Percentiles rank a stretch among this genome's conserved stretches.
phyloP scores from a whole-genome alignment of 1,140 invertebrate species.

The Parasteatoda tepidariorum region DNA sequence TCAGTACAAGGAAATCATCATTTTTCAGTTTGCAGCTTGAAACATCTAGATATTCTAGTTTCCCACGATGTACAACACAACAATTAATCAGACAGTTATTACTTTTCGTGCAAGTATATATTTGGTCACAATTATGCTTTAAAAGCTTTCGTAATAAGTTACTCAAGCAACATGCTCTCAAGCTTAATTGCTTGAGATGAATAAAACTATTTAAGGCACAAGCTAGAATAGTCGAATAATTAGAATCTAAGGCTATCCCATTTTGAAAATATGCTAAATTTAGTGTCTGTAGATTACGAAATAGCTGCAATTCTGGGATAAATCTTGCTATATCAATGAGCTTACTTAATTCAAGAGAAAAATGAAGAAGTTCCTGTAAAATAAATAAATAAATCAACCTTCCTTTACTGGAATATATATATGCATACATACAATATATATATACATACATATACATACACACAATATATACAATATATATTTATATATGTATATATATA shows the following conservation, averaged over 20 bases:
- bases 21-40: background rate
- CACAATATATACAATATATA: too few species aligned
- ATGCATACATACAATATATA: too few species aligned
- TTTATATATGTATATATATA: too few species aligned
- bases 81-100: background rate
- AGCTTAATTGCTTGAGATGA: background rate
- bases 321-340: background rate
- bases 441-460: too few species aligned
- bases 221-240: background rate
- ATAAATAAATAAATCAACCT: background rate
- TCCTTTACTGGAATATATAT: too few species aligned
- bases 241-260: background rate
- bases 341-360: background rate
- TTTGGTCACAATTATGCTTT: background rate
- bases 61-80: background rate
- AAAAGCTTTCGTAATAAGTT: background rate
- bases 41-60: background rate
- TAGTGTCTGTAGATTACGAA: background rate
- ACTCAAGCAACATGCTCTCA: background rate
- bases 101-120: background rate
- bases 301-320: background rate
- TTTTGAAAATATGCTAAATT: background rate
- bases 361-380: background rate
- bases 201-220: background rate
- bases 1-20: background rate